These are phyloP conservation scores for Glyphotaelius pellucidus DNA, from an alignment of 2,888 invertebrate species.

Conservation along the genomic window DNA sequence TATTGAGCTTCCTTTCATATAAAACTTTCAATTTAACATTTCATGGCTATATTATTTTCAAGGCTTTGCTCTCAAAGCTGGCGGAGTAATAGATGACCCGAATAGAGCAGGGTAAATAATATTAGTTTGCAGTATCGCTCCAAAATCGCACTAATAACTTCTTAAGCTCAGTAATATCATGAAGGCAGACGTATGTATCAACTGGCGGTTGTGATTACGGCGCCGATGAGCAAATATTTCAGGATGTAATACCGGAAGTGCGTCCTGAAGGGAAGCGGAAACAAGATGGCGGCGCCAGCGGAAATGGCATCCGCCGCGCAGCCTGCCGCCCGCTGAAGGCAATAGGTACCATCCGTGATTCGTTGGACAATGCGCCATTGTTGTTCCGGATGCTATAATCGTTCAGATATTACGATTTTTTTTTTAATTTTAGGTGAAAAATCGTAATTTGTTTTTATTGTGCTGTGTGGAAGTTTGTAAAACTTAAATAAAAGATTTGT, in stretches of 20 bases:
- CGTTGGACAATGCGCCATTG: background rate
- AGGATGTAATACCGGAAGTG: constrained; percentile 49
- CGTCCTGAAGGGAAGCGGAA: constrained; percentile 44
- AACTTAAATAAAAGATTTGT: background rate
- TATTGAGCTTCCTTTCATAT: background rate
- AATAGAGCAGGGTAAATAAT: background rate
- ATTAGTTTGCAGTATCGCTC: background rate
- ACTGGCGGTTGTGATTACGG: constrained; percentile 37
- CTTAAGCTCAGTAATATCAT: background rate
- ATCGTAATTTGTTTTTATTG: background rate
- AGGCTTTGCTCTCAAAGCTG: background rate
- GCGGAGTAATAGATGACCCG: background rate
- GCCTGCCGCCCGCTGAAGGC: background rate
- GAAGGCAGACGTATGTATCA: background rate
- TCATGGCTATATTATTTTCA: background rate
- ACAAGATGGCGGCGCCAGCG: constrained; percentile 43
- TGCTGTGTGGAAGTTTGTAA: background rate
- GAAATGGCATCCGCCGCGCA: constrained; percentile 27
- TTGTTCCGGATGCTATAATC: background rate
- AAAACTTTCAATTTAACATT: background rate
- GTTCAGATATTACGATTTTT: background rate
- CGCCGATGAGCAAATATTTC: constrained; percentile 23
- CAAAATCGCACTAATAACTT: background rate
- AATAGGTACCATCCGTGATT: background rate
- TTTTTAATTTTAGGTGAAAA: background rate